Evolutionary conservation across 2,113 vertebrate genomes (phyloP), one percentile per base, ranked within the genome.

Genomic region (Percopsis transmontana): DNA sequence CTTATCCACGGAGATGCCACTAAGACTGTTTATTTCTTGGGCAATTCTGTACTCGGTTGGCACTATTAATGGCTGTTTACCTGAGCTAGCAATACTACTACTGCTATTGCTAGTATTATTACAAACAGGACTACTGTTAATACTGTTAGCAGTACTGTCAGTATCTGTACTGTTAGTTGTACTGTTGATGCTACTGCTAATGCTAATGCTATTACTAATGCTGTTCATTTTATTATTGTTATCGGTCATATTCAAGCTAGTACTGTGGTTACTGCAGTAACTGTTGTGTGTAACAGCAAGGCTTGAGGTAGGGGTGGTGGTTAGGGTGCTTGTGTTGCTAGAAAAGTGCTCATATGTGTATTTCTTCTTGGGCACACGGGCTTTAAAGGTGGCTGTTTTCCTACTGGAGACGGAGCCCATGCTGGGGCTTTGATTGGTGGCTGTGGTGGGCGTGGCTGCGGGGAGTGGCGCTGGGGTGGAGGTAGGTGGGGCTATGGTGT

Each of bases 301-400:
- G 68, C 51, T 85, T 58, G 85, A 85, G 87, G 80, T 84, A 80
- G 83, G 66, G 81, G 79, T 70, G 73, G 62, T 75, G 69, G 66
- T 60, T 45, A 74, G 72, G 70, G 56, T 50, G 74, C 73, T 81
- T 41, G 72, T 42, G 39, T 81, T 86, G 62, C 80, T 88, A 47
- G 78, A 74, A 87, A 85, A 91, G 20, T 95, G 94, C 71, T 95
- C 94, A 57, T 91, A 95, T 9, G 92, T 93, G 14, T 93, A 94
- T 78, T 96, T 97, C 85, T 94, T 95, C 86, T 96, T 95, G 66
- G 95, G 95, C 0, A 94, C 88, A 13, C 94, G 91, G 10, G 94
- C 92, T 82, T 97, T 97, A 70, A 97, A 97, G 0, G 95, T 95
- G 80, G 95, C 95, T 0, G 95, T 97, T 88, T 96, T 96, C 48